Evolutionary conservation across 2,888 invertebrate genomes (phyloP).

Genomic region (Papilio gigon): DNA sequence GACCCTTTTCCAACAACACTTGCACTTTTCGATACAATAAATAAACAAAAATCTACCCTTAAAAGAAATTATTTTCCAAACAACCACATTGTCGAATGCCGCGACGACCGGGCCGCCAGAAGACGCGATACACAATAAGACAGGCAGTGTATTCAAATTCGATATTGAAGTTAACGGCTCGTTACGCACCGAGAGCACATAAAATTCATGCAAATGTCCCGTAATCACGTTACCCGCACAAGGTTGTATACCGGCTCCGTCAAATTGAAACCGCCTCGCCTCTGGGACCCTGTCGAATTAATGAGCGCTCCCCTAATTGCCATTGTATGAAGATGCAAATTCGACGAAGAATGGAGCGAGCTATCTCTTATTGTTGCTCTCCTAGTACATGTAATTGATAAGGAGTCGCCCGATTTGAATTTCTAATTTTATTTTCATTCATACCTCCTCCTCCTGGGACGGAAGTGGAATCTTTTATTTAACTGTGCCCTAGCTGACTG

Average conservation of each 20-base stretch:
- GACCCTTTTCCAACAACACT: too few species aligned
- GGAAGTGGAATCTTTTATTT: constrained; percentile 34
- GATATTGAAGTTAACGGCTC: constrained; percentile 67
- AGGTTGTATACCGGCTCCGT: constrained; percentile 61
- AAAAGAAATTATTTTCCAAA: neutral
- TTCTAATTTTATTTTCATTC: constrained; percentile 69
- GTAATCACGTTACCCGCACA: constrained; percentile 64
- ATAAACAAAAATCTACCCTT: neutral
- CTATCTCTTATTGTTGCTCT: constrained; percentile 65
- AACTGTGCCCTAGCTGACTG: constrained; percentile 38
- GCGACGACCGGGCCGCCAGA: constrained; percentile 11
- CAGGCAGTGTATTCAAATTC: constrained; percentile 56
- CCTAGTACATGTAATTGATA: constrained; percentile 79
- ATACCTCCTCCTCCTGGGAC: constrained; percentile 54
- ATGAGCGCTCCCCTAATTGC: constrained; percentile 71
- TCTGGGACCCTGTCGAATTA: constrained; percentile 63
- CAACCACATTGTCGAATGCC: neutral
- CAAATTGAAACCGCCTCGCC: constrained; percentile 62
- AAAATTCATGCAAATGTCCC: constrained; percentile 72
- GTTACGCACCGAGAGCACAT: constrained; percentile 64
- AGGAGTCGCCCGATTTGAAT: constrained; percentile 75
- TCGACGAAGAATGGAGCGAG: constrained; percentile 64
- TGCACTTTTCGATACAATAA: neutral
- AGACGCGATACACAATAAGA: constrained; percentile 42
- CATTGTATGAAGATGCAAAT: constrained; percentile 80